Evolutionary conservation across 2,797 vertebrate genomes (phyloP).

Genomic region (Pachyuromys duprasi): DNA sequence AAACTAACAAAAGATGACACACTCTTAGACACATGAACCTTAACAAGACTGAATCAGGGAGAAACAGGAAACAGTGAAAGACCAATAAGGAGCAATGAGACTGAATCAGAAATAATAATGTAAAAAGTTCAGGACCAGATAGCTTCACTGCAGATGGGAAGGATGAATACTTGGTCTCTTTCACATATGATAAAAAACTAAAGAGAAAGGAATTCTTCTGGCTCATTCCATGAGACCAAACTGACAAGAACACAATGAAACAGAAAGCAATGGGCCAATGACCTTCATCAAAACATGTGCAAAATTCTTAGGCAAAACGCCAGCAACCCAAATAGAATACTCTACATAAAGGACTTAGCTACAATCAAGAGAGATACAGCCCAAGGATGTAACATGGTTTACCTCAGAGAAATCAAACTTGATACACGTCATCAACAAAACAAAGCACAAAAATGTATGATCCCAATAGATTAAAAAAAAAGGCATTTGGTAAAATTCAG

Average conservation of each 20-base stretch:
- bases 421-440: neutral
- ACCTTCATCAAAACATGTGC: neutral
- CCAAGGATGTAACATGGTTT: neutral
- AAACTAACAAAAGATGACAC: neutral
- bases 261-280: neutral
- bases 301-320: neutral
- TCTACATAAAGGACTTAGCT: neutral
- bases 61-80: neutral
- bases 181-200: neutral
- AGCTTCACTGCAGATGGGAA: neutral
- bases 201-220: neutral
- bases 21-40: too few relatives aligned
- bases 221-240: neutral
- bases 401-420: neutral
- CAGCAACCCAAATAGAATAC: neutral
- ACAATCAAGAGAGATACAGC: neutral
- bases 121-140: neutral
- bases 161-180: neutral
- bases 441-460: neutral
- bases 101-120: neutral
- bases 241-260: neutral
- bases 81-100: neutral
- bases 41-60: neutral
- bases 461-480: neutral
- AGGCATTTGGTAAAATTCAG: neutral